Percentiles rank a stretch among this genome's conserved stretches.
phyloP scores from a whole-genome alignment of 2,113 vertebrate genomes.

The Mellivora capensis region DNA sequence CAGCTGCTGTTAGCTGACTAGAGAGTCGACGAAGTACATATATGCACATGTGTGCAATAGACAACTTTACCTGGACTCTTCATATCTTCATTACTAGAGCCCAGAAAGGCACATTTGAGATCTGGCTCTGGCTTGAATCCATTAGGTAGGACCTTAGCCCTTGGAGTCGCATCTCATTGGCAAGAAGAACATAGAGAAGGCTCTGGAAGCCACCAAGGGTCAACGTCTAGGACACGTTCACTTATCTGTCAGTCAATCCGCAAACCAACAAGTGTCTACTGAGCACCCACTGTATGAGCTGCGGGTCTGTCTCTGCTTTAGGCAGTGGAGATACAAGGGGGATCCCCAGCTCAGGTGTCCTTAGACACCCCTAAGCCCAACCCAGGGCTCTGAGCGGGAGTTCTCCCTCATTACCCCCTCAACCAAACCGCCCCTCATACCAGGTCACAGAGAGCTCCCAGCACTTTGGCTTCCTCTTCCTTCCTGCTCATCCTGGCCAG shows the following conservation, averaged over 20 bases:
- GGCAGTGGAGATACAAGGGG: too few species aligned
- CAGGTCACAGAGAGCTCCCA: neutral
- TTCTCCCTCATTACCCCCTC: neutral
- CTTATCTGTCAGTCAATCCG: neutral
- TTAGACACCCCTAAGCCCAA: neutral
- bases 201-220: neutral
- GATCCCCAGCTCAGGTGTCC: neutral
- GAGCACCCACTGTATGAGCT: neutral
- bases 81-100: neutral
- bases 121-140: neutral
- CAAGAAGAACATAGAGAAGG: neutral
- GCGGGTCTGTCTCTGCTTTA: accelerated
- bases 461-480: neutral
- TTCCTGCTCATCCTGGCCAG: neutral
- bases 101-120: neutral
- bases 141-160: neutral
- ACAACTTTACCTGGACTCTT: neutral
- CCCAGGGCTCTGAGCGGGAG: neutral
- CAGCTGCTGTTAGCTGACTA: neutral
- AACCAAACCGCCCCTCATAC: neutral
- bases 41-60: accelerated
- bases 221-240: neutral
- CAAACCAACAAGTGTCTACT: neutral
- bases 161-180: neutral
- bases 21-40: neutral